phyloP scores from a whole-genome alignment of 2,888 invertebrate genomes.

The Zhengitettix transpicula region DNA sequence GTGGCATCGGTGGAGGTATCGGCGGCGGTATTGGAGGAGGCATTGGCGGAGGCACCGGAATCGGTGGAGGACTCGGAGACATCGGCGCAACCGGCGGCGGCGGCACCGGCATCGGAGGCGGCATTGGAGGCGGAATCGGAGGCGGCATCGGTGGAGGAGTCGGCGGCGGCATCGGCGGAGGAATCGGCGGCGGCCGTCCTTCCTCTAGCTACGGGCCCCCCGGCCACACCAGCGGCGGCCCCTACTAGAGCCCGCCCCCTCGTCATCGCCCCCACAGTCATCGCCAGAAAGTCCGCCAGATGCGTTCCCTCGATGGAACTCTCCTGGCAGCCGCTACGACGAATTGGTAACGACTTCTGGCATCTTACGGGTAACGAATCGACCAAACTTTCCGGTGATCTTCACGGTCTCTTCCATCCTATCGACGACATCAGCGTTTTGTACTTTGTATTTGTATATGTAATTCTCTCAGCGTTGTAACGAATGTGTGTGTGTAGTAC shows the following conservation, averaged over 20 bases:
- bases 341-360: neutral
- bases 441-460: neutral
- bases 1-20: constrained; percentile 18
- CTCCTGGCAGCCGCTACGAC: neutral
- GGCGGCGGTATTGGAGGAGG: constrained; percentile 20
- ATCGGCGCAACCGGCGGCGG: constrained; percentile 8
- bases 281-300: neutral
- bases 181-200: constrained; percentile 5
- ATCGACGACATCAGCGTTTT: neutral
- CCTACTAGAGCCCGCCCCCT: constrained; percentile 5
- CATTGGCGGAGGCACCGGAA: constrained; percentile 19
- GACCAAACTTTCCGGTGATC: neutral
- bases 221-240: constrained; percentile 8
- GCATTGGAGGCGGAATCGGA: constrained; percentile 16
- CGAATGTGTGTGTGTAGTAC: neutral
- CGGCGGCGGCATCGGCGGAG: constrained; percentile 15
- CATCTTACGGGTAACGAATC: neutral
- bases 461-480: neutral
- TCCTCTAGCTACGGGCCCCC: constrained; percentile 11
- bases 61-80: constrained; percentile 17
- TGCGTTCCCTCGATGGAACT: neutral
- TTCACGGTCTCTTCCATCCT: neutral
- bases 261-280: neutral
- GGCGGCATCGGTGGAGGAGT: constrained; percentile 6
- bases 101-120: constrained; percentile 13